A percentile compares a stretch with the other conserved stretches of the same genome.
Evolutionary conservation across 2,113 vertebrate genomes (phyloP).

Genomic region (Mesembrinibis cayennensis): DNA sequence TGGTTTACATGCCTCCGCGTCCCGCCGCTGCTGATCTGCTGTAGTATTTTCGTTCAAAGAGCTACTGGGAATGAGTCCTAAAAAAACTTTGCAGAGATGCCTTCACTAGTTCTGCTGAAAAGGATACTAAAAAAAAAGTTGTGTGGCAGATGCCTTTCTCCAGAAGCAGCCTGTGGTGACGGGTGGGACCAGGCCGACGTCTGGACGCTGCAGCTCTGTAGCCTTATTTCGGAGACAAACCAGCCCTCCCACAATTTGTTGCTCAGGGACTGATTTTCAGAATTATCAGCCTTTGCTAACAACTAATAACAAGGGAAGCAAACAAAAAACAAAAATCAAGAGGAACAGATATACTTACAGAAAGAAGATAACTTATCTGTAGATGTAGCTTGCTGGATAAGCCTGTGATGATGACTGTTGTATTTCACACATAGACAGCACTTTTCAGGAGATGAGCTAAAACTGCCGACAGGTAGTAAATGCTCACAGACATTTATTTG

Average conservation of each 20-base stretch:
- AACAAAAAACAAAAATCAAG: neutral
- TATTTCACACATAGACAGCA: neutral
- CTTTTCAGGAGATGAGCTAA: neutral
- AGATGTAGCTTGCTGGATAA: neutral
- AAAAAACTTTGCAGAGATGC: neutral
- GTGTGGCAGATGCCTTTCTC: neutral
- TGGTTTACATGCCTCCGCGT: neutral
- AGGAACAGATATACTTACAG: neutral
- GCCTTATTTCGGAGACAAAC: neutral
- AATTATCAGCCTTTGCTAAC: neutral
- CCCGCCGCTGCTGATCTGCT: neutral
- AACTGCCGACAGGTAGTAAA: neutral
- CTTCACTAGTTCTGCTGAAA: neutral
- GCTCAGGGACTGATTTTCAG: neutral
- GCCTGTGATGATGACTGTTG: neutral
- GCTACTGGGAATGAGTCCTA: neutral
- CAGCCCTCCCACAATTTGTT: rapidly evolving
- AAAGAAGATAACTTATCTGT: neutral
- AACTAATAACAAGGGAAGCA: neutral
- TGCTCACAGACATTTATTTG: neutral
- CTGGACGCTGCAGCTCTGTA: neutral
- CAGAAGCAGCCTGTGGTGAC: neutral
- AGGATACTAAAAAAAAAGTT: neutral
- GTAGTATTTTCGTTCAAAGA: neutral
- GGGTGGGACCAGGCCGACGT: neutral